Conservation (phyloP, 2,888 invertebrate genomes). For the Caenorhabditis sp. region DNA sequence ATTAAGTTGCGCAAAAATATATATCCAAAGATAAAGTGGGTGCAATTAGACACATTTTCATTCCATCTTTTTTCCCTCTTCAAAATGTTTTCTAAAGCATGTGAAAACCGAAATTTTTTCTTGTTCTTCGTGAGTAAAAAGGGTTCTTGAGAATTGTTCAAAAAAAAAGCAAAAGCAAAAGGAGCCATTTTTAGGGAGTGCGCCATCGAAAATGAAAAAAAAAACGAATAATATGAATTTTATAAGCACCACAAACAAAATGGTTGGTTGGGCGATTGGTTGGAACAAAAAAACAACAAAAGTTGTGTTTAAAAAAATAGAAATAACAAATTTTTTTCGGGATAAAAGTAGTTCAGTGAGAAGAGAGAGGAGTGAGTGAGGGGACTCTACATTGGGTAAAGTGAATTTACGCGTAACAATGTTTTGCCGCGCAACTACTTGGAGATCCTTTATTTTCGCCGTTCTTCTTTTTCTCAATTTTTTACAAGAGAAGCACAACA, state of each 20-base stretch:
- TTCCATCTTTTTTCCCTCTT: not conserved
- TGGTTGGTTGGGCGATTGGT: not conserved
- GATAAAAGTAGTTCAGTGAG: not conserved
- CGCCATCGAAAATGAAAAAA: slow-evolving; percentile 22
- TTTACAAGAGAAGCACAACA: no score
- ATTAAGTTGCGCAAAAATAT: no score
- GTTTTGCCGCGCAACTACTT: slow-evolving; percentile 8
- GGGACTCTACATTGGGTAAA: not conserved
- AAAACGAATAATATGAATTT: slow-evolving; percentile 20
- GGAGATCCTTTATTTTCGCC: not conserved
- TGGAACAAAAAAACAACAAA: not conserved
- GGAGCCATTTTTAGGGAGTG: no score
- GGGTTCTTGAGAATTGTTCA: slow-evolving; percentile 25
- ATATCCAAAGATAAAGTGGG: no score
- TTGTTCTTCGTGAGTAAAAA: slow-evolving; percentile 15
- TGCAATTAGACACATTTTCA: no score
- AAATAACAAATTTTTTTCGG: no score
- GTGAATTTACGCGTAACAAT: slow-evolving; percentile 9
- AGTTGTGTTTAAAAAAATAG: no score
- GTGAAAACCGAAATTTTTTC: slow-evolving; percentile 3
- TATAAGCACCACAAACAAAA: slow-evolving; percentile 16
- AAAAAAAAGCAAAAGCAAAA: slow-evolving; percentile 8
- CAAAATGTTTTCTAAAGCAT: slow-evolving; percentile 2
- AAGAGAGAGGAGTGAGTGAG: not conserved
- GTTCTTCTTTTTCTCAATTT: not conserved